Evolutionary conservation across 2,113 vertebrate species (phyloP).

Genomic region (Fregata magnificens): DNA sequence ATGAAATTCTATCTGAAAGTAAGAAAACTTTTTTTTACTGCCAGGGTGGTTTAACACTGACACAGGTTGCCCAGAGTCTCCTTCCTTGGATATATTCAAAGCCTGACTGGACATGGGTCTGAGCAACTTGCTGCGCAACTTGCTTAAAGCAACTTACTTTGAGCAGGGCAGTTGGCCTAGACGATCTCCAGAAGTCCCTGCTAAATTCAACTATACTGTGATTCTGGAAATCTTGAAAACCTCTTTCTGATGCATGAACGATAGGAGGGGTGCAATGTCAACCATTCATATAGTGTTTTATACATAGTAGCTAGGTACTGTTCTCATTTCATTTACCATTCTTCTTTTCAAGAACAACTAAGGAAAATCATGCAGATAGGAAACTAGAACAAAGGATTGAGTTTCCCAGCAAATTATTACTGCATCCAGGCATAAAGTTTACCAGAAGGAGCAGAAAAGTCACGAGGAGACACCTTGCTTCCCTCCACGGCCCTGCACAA

Average conservation of each 20-base stretch:
- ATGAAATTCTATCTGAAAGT: not conserved
- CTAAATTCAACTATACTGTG: not conserved
- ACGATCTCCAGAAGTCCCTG: not conserved
- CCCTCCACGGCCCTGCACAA: fast-evolving
- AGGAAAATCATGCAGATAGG: not conserved
- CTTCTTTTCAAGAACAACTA: not conserved
- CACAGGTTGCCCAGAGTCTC: not conserved
- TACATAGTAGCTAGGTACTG: not conserved
- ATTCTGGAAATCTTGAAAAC: not conserved
- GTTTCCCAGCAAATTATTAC: not conserved
- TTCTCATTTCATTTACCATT: not conserved
- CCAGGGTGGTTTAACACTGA: not conserved
- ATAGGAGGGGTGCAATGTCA: not conserved
- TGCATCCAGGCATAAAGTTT: not conserved
- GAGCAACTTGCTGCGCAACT: not conserved
- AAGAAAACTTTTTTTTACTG: not conserved
- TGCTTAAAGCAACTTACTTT: not conserved
- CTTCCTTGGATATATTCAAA: not conserved
- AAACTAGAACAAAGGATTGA: not conserved
- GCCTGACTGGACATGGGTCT: not conserved
- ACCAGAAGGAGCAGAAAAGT: not conserved
- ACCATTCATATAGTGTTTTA: not conserved
- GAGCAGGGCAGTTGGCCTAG: not conserved
- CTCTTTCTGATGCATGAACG: not conserved
- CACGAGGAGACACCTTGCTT: not conserved